Percentiles rank a stretch among this genome's conserved stretches.
Evolutionary conservation across 2,797 vertebrate species (phyloP).

Genomic region (Parauchenoglanis punctatus): DNA sequence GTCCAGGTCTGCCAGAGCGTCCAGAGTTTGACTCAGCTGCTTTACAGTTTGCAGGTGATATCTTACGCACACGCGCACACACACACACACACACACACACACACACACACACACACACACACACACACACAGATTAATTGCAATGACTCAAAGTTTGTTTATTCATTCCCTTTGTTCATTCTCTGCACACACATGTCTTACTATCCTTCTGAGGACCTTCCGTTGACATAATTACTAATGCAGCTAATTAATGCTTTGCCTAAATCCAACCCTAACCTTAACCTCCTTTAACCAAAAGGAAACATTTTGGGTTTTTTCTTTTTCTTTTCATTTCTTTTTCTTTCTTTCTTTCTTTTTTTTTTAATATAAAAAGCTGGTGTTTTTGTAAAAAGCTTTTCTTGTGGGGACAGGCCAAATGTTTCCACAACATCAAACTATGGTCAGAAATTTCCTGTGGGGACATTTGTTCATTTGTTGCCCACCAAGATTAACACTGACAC

Average conservation of each 20-base stretch:
- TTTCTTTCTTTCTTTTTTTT: neutral
- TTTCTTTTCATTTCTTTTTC: neutral
- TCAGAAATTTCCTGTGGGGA: neutral
- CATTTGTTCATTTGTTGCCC: neutral
- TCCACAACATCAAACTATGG: neutral
- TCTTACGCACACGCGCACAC: slow-evolving; percentile 10
- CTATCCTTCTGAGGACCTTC: neutral
- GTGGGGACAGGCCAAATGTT: neutral
- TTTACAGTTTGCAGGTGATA: slow-evolving; percentile 94
- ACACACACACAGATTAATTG: neutral
- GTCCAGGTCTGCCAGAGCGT: slow-evolving; percentile 87
- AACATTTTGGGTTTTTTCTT: neutral
- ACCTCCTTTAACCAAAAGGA: neutral
- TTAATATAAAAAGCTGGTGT: neutral
- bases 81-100: neutral
- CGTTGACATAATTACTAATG: neutral
- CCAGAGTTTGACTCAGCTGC: slow-evolving; percentile 89
- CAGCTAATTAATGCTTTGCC: neutral
- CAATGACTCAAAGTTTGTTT: slow-evolving; percentile 23
- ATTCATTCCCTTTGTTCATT: neutral
- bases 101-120: neutral
- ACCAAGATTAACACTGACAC: neutral
- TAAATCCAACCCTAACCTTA: neutral
- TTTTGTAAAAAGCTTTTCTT: neutral
- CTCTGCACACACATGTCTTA: neutral